Percentiles rank a stretch among this genome's conserved stretches.
phyloP scores from a whole-genome alignment of 2,888 invertebrate species.

The Serripes groenlandicus region DNA sequence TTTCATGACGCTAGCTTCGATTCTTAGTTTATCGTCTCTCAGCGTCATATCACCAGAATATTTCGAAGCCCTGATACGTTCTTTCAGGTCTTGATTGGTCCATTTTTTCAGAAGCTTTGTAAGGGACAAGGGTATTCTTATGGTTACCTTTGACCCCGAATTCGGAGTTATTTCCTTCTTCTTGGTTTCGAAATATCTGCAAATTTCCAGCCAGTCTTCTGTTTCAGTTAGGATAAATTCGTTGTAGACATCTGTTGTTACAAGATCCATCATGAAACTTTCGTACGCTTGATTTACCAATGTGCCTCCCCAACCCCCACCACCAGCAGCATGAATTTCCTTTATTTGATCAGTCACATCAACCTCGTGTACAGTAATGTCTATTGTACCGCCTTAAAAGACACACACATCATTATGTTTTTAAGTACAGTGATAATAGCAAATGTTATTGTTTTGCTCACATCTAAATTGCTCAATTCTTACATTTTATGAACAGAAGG shows the following conservation, averaged over 20 bases:
- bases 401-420: too few relatives aligned
- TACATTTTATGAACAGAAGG: too few relatives aligned
- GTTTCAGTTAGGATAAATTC: constrained; percentile 11
- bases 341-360: not conserved
- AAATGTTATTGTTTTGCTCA: too few relatives aligned
- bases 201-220: constrained; percentile 34
- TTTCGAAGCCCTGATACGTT: constrained; percentile 1
- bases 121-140: constrained; percentile 26
- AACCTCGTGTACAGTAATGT: not conserved
- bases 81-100: not conserved
- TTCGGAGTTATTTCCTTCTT: constrained; percentile 14
- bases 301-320: too few relatives aligned
- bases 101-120: not conserved
- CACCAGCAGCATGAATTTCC: not conserved
- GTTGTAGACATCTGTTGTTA: constrained; percentile 8
- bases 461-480: too few relatives aligned
- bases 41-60: not conserved
- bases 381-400: not conserved
- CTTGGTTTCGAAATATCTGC: constrained; percentile 37
- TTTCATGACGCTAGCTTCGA: constrained; percentile 9
- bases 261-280: not conserved
- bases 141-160: not conserved
- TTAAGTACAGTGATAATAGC: too few relatives aligned
- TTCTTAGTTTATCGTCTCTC: constrained; percentile 14
- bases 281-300: not conserved